A percentile compares a stretch with the other conserved stretches of the same genome.
phyloP scores from a whole-genome alignment of 1,140 invertebrate species.

The Asobara japonica region DNA sequence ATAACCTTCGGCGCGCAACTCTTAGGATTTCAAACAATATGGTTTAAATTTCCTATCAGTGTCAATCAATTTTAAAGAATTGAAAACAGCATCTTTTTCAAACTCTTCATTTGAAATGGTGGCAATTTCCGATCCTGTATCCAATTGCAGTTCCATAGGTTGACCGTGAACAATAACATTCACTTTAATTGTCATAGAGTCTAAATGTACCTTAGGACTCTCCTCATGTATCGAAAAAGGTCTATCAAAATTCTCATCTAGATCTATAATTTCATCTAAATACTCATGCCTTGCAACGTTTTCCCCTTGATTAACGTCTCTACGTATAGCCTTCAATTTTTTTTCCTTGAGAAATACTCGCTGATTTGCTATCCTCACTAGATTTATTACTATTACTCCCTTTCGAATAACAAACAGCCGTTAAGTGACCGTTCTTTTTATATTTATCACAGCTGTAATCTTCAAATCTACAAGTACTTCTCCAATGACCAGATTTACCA shows the following conservation, averaged over 20 bases:
- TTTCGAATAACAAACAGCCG: constrained; percentile 15
- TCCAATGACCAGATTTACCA: constrained; percentile 20
- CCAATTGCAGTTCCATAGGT: not conserved
- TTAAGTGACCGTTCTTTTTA: constrained; percentile 31
- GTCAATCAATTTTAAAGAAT: not conserved
- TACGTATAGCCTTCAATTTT: not conserved
- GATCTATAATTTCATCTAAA: constrained; percentile 21
- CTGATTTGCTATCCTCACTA: not conserved
- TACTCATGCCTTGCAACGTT: constrained; percentile 6
- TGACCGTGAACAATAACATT: not conserved
- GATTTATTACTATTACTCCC: not conserved
- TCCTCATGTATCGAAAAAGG: constrained; percentile 5
- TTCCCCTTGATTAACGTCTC: too few relatives aligned
- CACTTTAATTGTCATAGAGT: constrained; percentile 21
- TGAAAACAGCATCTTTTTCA: not conserved
- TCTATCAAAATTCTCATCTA: constrained; percentile 17
- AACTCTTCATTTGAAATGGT: not conserved
- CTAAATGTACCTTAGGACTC: not conserved
- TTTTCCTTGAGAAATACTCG: not conserved
- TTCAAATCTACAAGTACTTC: constrained; percentile 24
- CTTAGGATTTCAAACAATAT: too few relatives aligned
- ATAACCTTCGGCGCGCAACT: too few relatives aligned
- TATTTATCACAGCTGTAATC: constrained; percentile 32
- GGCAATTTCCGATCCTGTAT: not conserved
- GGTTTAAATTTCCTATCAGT: constrained; percentile 9